Evolutionary conservation across 2,113 vertebrate genomes (phyloP).

Genomic region (Rhabdomys dilectus): DNA sequence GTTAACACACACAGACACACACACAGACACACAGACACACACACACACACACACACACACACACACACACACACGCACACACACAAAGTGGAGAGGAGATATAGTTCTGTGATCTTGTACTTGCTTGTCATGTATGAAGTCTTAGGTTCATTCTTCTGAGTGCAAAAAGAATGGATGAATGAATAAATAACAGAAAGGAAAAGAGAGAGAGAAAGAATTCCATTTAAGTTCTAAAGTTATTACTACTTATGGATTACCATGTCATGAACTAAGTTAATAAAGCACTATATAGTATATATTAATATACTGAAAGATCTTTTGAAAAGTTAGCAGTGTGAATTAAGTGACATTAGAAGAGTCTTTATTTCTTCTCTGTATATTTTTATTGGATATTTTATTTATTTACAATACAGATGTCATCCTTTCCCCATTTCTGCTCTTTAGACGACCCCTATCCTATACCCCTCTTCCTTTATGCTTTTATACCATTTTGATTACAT

Average conservation of each 20-base stretch:
- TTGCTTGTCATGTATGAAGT: background rate
- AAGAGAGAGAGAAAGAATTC: background rate
- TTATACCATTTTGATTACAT: too few relatives aligned
- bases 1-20: background rate
- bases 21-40: background rate
- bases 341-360: constrained; percentile 7
- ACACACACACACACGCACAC: background rate
- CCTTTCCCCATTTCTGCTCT: too few relatives aligned
- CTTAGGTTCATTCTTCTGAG: background rate
- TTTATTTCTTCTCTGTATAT: background rate
- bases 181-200: background rate
- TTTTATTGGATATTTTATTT: too few relatives aligned
- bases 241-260: background rate
- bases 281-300: background rate
- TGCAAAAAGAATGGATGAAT: background rate
- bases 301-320: background rate
- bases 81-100: accelerated
- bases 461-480: too few relatives aligned
- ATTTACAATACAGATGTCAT: too few relatives aligned
- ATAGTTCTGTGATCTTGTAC: background rate
- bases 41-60: background rate
- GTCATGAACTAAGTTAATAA: constrained; percentile 12
- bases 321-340: background rate
- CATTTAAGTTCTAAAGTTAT: constrained; percentile 26
- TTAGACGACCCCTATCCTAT: too few relatives aligned